Percentiles rank a stretch among this genome's conserved stretches.
These are phyloP conservation scores for Phyllotreta striolata DNA, from an alignment of 2,888 invertebrate genomes.

Conservation along the genomic window DNA sequence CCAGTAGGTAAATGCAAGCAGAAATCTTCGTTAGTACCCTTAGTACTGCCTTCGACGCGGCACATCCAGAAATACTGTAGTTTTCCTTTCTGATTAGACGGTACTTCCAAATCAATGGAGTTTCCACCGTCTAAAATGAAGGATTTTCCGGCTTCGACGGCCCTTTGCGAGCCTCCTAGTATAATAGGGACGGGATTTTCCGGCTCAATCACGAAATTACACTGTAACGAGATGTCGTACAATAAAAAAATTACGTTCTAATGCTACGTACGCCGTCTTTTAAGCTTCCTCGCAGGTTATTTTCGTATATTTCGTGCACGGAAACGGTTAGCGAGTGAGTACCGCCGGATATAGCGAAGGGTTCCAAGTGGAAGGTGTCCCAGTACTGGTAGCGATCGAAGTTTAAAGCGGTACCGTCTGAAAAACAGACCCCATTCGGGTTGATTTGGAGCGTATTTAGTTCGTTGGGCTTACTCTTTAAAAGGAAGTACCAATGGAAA, in stretches of 20 bases:
- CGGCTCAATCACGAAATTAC: conserved; percentile 1
- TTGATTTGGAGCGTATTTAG: neutral
- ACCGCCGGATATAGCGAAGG: neutral
- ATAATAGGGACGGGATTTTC: conserved; percentile 33
- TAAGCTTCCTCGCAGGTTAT: neutral
- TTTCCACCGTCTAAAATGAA: conserved; percentile 22
- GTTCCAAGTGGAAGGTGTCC: conserved; percentile 10
- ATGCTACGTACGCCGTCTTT: neutral
- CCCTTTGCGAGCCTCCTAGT: conserved; percentile 29
- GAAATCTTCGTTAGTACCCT: neutral
- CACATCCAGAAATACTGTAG: conserved; percentile 33
- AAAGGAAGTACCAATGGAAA: conserved; percentile 8
- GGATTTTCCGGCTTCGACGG: conserved; percentile 17
- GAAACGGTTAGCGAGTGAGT: neutral
- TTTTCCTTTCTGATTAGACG: conserved; percentile 14
- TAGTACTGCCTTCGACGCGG: neutral
- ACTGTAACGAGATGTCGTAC: neutral
- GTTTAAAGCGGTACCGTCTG: neutral
- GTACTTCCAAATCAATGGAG: conserved; percentile 34
- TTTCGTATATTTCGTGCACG: neutral
- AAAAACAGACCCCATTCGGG: neutral
- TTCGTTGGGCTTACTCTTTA: conserved; percentile 5
- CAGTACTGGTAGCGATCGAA: conserved; percentile 3
- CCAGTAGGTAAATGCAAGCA: conserved; percentile 24
- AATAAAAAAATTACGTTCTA: neutral